Conservation (phyloP, 2,797 vertebrate species). For the Malacoraja senta region DNA sequence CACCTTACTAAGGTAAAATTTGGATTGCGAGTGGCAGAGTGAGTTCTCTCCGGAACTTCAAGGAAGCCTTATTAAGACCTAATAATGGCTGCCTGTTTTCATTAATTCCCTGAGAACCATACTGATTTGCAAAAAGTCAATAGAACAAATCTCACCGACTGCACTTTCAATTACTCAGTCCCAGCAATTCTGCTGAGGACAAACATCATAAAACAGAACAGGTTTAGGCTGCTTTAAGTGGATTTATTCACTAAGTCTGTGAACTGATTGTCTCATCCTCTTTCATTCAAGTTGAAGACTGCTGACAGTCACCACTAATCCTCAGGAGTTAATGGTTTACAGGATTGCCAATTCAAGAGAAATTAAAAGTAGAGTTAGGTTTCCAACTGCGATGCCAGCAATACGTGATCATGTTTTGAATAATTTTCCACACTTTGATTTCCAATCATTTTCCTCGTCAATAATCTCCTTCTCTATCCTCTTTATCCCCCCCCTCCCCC, state of each 20-base stretch:
- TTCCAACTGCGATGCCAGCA: neutral
- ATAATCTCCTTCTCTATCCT: neutral
- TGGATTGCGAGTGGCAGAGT: neutral
- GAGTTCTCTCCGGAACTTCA: neutral
- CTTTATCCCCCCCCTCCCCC: neutral
- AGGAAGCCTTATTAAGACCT: neutral
- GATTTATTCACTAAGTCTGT: conserved; percentile 25
- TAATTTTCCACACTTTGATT: neutral
- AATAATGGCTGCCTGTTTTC: conserved; percentile 21
- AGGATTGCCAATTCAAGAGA: neutral
- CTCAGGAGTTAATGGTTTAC: conserved; percentile 2
- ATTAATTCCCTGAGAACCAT: neutral
- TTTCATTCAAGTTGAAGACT: conserved; percentile 16
- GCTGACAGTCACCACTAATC: conserved; percentile 1
- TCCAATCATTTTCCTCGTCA: neutral
- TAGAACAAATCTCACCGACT: conserved; percentile 33
- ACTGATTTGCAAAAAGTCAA: conserved; percentile 31
- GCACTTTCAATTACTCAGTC: conserved; percentile 15
- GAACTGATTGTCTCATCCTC: conserved; percentile 24
- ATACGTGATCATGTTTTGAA: neutral
- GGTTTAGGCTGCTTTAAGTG: conserved; percentile 7
- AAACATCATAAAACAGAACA: conserved; percentile 19
- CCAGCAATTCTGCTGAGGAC: conserved; percentile 4
- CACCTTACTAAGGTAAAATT: neutral
- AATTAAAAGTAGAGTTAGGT: neutral